These are phyloP conservation scores for Drosophila macrospina DNA, from an alignment of 2,888 invertebrate species.

Conservation along the genomic window DNA sequence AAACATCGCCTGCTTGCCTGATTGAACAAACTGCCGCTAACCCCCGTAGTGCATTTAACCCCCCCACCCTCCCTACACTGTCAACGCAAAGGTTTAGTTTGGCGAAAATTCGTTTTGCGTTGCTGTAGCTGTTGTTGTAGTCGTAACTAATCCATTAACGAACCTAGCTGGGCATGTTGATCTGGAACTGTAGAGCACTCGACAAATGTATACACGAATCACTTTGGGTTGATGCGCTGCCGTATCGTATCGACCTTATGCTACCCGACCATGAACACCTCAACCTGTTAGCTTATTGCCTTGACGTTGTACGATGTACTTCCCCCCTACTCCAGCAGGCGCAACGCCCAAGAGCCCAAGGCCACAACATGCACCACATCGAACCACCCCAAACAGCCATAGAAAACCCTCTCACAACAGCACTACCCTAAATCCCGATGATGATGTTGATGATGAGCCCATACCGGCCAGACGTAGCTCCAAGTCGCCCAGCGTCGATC, in stretches of 20 bases:
- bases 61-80: neutral
- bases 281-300: constrained; percentile 50
- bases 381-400: constrained; percentile 58
- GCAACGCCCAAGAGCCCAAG: constrained; percentile 66
- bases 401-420: constrained; percentile 45
- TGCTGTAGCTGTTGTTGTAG: constrained; percentile 25
- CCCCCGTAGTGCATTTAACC: constrained; percentile 62
- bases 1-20: constrained; percentile 35
- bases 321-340: constrained; percentile 38
- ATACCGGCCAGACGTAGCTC: constrained; percentile 54
- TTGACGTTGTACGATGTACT: constrained; percentile 65
- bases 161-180: constrained; percentile 22
- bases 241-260: neutral
- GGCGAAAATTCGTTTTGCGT: constrained; percentile 1
- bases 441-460: constrained; percentile 32
- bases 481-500: constrained; percentile 68
- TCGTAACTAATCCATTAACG: constrained; percentile 66
- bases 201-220: constrained; percentile 19
- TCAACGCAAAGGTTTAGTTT: too few species aligned
- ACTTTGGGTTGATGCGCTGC: constrained; percentile 37
- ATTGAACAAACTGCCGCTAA: constrained; percentile 39
- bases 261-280: neutral
- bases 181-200: constrained; percentile 30
- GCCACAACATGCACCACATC: constrained; percentile 58
- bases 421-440: constrained; percentile 29